Percentiles rank a stretch among this genome's conserved stretches.
These are phyloP conservation scores for Cheirogaleus medius DNA, from an alignment of 2,113 vertebrate species.

Conservation along the genomic window DNA sequence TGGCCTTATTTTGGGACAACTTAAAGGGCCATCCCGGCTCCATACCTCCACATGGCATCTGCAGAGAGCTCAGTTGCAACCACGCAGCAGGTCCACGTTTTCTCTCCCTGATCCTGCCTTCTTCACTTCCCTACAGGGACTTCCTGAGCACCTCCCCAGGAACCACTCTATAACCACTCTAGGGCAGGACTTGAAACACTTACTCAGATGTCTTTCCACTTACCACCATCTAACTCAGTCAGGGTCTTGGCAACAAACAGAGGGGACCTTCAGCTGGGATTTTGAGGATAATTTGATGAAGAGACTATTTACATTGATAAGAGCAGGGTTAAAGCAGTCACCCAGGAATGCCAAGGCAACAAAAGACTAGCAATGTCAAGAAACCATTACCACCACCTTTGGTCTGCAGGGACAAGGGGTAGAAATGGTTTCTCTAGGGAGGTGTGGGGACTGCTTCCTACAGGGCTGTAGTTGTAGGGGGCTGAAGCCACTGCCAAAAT, in stretches of 20 bases:
- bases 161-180: not conserved
- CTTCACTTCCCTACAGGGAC: not conserved
- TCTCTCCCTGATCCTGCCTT: not conserved
- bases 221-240: not conserved
- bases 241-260: not conserved
- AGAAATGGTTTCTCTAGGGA: not conserved
- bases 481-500: not conserved
- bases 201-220: not conserved
- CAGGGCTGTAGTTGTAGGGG: not conserved
- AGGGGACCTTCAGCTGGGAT: not conserved
- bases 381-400: not conserved
- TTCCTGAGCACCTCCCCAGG: not conserved
- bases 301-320: not conserved
- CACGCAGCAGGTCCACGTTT: too few species aligned
- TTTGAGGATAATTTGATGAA: not conserved
- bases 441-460: not conserved
- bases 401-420: not conserved
- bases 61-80: not conserved
- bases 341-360: not conserved
- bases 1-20: not conserved
- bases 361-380: not conserved
- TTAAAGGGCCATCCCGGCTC: not conserved
- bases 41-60: rapidly evolving
- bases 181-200: not conserved
- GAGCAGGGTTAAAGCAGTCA: not conserved